Base-by-base conservation (phyloP, 2,797 vertebrate genomes). In the Enteromius unitaeniatus region DNA sequence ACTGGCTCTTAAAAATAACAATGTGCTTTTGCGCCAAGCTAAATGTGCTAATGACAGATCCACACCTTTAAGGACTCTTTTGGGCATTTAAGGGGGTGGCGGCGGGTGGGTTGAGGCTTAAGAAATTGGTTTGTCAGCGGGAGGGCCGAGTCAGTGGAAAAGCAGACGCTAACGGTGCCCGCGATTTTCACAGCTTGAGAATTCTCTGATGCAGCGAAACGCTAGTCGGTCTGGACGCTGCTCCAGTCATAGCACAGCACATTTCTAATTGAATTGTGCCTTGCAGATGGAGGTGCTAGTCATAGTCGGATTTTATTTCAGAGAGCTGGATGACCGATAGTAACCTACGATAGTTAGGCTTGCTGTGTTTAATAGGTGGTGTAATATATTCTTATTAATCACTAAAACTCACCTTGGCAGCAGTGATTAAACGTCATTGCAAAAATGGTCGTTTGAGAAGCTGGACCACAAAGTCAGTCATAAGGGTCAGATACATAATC, bases 21-120 rank as follows among this genome's bases (percentile, higher is more conserved):
- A 86, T 84, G 91, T 91, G 93, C 89, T 89, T 91, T 88, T 90
- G 88, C 89, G 91, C 91, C 90, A 84, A 91, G 89, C 91, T 89
- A 67, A 89, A 92, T 89, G 92, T 93, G 93, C 93, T 94, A 93
- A 92, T 93, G 94, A 92, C 92, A 94, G 93, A 94, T 92, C 92
- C 91, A 91, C 93, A 94, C 92, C 93, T 93, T 93, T 92, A 91
- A 92, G 92, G 90, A 91, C 91, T 92, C 91, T 93, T 92, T 90
- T 92, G 92, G 92, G 92, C 92, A 89, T 92, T 93, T 89, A 87
- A 79, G 85, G 23, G 42, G 76, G 83, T 42, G 85, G 86, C 69
- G 42, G 47, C 23, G 47, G 49, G 26, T 26, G 67, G 34, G 23
- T 42, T 77, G 76, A 81, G 84, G 28, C 2, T 85, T 69, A 2